A percentile compares a stretch with the other conserved stretches of the same genome.
These are phyloP conservation scores for Aleiodes alternator DNA, from an alignment of 2,888 invertebrate species.

Conservation along the genomic window DNA sequence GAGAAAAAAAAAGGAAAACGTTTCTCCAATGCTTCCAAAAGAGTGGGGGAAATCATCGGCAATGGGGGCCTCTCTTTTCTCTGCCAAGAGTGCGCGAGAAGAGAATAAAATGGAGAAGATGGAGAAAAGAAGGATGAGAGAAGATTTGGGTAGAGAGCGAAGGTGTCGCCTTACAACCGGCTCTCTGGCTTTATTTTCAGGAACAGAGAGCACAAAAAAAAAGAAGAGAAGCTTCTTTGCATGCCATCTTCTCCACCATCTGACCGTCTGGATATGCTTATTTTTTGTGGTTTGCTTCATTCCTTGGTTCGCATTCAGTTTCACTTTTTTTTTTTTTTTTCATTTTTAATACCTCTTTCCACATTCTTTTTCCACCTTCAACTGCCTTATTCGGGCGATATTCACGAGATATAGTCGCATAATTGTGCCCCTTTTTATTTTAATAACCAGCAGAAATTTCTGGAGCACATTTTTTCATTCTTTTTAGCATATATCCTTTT, in stretches of 20 bases:
- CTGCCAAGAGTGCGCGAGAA: not conserved
- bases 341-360: constrained; percentile 59
- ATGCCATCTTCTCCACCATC: constrained; percentile 75
- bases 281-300: too few species aligned
- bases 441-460: constrained; percentile 29
- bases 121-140: constrained; percentile 58
- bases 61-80: constrained; percentile 27
- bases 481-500: too few species aligned
- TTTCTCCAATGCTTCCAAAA: constrained; percentile 19
- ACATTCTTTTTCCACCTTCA: constrained; percentile 51
- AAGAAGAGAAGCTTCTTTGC: constrained; percentile 73
- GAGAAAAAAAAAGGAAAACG: constrained; percentile 42
- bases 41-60: constrained; percentile 51
- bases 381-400: not conserved
- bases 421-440: constrained; percentile 46
- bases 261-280: constrained; percentile 62
- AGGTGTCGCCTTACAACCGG: constrained; percentile 76
- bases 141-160: constrained; percentile 66
- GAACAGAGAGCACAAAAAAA: constrained; percentile 71
- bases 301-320: constrained; percentile 59
- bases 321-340: too few species aligned
- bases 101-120: constrained; percentile 54
- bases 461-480: too few species aligned
- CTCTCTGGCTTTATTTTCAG: constrained; percentile 67
- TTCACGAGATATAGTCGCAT: constrained; percentile 35